These are phyloP conservation scores for Pegoplata infirma DNA, from an alignment of 2,888 invertebrate genomes.

Conservation along the genomic window DNA sequence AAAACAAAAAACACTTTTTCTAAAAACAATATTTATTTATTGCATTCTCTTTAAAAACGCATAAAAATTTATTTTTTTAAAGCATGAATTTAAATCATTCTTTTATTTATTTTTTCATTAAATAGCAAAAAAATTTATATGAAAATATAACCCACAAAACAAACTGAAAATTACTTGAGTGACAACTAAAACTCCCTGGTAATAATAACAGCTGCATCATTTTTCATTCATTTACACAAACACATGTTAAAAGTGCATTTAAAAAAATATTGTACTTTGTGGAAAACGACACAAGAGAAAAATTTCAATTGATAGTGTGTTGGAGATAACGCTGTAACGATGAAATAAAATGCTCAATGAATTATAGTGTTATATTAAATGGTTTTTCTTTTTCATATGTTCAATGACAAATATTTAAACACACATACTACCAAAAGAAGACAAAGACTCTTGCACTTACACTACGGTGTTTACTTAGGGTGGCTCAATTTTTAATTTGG, in stretches of 20 bases:
- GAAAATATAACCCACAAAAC: slow-evolving; percentile 27
- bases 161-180: slow-evolving; percentile 50
- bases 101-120: background rate
- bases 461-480: too few relatives aligned
- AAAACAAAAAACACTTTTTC: too few relatives aligned
- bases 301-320: slow-evolving; percentile 52
- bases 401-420: slow-evolving; percentile 30
- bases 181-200: slow-evolving; percentile 30
- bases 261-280: slow-evolving; percentile 24
- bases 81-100: background rate
- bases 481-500: too few relatives aligned
- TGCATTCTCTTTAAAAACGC: too few relatives aligned
- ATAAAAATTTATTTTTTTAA: too few relatives aligned
- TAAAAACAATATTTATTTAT: too few relatives aligned
- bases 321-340: slow-evolving; percentile 44
- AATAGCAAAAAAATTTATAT: too few relatives aligned
- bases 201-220: slow-evolving; percentile 39
- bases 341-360: slow-evolving; percentile 41
- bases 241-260: slow-evolving; percentile 18
- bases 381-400: slow-evolving; percentile 36
- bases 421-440: background rate
- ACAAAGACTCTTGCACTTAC: background rate
- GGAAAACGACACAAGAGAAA: slow-evolving; percentile 38
- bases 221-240: background rate
- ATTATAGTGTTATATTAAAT: slow-evolving; percentile 47